phyloP scores from a whole-genome alignment of 2,797 vertebrate species.

The Etheostoma perlongum region DNA sequence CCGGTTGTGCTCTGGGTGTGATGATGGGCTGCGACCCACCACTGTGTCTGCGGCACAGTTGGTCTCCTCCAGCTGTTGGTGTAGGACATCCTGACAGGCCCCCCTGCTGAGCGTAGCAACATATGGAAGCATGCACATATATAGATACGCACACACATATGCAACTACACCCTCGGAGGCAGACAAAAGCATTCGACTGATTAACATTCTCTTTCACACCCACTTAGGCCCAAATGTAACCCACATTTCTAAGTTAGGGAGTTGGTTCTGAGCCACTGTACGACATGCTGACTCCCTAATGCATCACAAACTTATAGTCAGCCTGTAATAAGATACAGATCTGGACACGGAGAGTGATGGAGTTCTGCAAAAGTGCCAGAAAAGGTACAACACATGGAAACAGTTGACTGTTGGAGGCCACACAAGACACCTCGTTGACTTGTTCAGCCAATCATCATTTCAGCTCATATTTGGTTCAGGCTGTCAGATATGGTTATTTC shows the following conservation, averaged over 20 bases:
- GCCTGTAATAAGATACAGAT: slow-evolving; percentile 54
- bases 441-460: slow-evolving; percentile 19
- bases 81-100: slow-evolving; percentile 54
- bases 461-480: slow-evolving; percentile 14
- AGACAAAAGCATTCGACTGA: slow-evolving; percentile 56
- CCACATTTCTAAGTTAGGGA: slow-evolving; percentile 51
- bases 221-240: slow-evolving; percentile 61
- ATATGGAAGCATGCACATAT: slow-evolving; percentile 45
- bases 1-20: slow-evolving; percentile 15
- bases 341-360: slow-evolving; percentile 29
- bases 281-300: slow-evolving; percentile 38
- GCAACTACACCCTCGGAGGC: slow-evolving; percentile 38
- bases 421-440: slow-evolving; percentile 3
- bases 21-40: slow-evolving; percentile 46
- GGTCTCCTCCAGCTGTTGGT: slow-evolving; percentile 60
- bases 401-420: slow-evolving; percentile 16
- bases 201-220: slow-evolving; percentile 71
- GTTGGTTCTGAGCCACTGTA: slow-evolving; percentile 31
- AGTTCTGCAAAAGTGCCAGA: slow-evolving; percentile 30
- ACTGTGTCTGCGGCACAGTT: slow-evolving; percentile 42
- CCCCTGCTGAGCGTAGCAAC: slow-evolving; percentile 50
- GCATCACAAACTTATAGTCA: slow-evolving; percentile 41
- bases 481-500: slow-evolving; percentile 22
- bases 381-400: slow-evolving; percentile 28
- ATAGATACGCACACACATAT: slow-evolving; percentile 18